Evolutionary conservation across 2,113 vertebrate species (phyloP).

Genomic region (Garra rufa): DNA sequence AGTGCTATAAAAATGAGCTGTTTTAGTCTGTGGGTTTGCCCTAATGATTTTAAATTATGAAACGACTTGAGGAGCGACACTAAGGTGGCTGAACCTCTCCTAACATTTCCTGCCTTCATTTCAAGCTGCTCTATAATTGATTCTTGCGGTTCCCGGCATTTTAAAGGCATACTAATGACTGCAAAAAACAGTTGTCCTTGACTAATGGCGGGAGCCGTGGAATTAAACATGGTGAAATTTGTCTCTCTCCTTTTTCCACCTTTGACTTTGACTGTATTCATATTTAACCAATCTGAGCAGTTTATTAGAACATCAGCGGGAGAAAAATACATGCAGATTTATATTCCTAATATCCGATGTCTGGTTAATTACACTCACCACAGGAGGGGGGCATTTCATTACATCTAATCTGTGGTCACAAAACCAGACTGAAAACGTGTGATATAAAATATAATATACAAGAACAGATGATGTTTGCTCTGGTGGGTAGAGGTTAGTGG

Average conservation of each 20-base stretch:
- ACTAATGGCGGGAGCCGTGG: neutral
- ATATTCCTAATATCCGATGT: neutral
- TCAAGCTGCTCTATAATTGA: neutral
- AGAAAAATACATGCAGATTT: neutral
- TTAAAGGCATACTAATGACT: conserved; percentile 29
- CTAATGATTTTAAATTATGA: conserved; percentile 35
- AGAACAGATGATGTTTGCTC: conserved; percentile 28
- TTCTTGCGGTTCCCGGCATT: neutral
- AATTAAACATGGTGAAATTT: neutral
- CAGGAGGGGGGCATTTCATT: neutral
- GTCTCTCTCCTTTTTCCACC: neutral
- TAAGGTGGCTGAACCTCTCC: neutral
- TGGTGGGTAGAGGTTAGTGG: conserved; percentile 37
- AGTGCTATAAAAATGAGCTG: conserved; percentile 11
- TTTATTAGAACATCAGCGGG: too few species aligned
- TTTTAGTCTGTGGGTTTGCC: conserved; percentile 17
- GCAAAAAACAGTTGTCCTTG: neutral
- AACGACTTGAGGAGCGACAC: neutral
- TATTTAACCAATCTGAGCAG: neutral
- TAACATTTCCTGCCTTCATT: conserved; percentile 27
- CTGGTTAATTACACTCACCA: neutral
- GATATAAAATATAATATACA: neutral
- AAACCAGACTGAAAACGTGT: conserved; percentile 9
- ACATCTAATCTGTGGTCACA: neutral
- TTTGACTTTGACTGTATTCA: conserved; percentile 3